These are phyloP conservation scores for Vanessa tameamea DNA, from an alignment of 1,140 invertebrate genomes.

Conservation along the genomic window DNA sequence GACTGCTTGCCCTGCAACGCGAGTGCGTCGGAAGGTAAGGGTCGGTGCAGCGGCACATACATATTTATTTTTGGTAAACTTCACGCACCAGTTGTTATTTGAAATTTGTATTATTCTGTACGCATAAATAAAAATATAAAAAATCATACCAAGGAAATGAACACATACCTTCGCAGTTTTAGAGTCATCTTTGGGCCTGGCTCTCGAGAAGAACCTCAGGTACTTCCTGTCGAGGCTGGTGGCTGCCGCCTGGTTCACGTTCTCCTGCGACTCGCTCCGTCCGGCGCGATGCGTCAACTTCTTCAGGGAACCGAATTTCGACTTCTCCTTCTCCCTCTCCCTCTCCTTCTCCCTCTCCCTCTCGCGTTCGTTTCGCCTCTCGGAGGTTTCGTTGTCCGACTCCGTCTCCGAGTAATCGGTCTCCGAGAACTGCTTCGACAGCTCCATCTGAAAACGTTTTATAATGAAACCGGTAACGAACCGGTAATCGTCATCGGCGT, in stretches of 20 bases:
- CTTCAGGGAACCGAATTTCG: conserved; percentile 68
- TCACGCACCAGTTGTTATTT: too few species aligned
- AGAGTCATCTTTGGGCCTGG: conserved; percentile 59
- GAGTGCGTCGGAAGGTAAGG: not conserved
- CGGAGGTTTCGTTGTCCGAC: conserved; percentile 56
- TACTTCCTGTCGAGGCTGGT: conserved; percentile 89
- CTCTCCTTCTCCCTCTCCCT: conserved; percentile 50
- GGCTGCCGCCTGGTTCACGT: conserved; percentile 73
- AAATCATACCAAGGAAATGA: not conserved
- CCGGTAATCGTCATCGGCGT: too few species aligned
- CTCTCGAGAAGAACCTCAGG: conserved; percentile 79
- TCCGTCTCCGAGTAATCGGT: conserved; percentile 89
- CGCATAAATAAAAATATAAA: not conserved
- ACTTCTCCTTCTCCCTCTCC: conserved; percentile 72
- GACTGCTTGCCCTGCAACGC: conserved; percentile 45
- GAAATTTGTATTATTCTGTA: too few species aligned
- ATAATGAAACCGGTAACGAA: not conserved
- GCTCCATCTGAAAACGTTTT: conserved; percentile 45
- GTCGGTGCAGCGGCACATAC: too few species aligned
- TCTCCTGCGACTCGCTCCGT: conserved; percentile 76
- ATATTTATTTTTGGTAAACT: not conserved
- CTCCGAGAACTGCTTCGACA: conserved; percentile 86
- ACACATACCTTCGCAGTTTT: conserved; percentile 51
- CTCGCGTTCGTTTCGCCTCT: conserved; percentile 47
- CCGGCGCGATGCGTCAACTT: conserved; percentile 58